phyloP scores from a whole-genome alignment of 2,113 vertebrate genomes.

The Caloenas nicobarica region DNA sequence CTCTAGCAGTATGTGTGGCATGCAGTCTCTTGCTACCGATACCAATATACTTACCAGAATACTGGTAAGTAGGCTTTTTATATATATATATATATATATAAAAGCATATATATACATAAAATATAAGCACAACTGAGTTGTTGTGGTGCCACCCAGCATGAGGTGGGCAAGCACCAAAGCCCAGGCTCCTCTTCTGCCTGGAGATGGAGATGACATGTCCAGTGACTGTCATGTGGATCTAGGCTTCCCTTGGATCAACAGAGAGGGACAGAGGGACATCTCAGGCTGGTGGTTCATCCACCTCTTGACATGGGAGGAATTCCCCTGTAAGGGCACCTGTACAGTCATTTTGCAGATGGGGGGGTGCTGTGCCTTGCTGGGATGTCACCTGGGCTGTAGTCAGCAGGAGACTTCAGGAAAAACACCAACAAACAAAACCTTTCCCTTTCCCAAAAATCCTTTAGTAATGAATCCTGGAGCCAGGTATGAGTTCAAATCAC shows the following conservation, averaged over 20 bases:
- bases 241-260: not conserved
- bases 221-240: not conserved
- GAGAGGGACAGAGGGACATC: not conserved
- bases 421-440: not conserved
- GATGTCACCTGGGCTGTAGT: not conserved
- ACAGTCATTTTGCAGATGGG: not conserved
- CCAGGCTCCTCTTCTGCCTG: not conserved
- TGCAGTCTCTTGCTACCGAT: rapidly evolving
- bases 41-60: not conserved
- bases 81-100: too few relatives aligned
- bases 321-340: not conserved
- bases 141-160: not conserved
- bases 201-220: not conserved
- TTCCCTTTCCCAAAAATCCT: not conserved
- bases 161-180: not conserved
- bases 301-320: not conserved
- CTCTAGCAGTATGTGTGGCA: not conserved
- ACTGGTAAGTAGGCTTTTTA: not conserved
- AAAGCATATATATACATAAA: not conserved
- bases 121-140: not conserved
- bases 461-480: not conserved
- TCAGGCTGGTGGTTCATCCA: not conserved
- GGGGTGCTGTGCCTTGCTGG: rapidly evolving
- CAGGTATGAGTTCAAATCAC: not conserved
- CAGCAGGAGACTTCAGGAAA: not conserved